These are phyloP conservation scores for Phyto melanocephala DNA, from an alignment of 2,888 invertebrate species.

Conservation along the genomic window DNA sequence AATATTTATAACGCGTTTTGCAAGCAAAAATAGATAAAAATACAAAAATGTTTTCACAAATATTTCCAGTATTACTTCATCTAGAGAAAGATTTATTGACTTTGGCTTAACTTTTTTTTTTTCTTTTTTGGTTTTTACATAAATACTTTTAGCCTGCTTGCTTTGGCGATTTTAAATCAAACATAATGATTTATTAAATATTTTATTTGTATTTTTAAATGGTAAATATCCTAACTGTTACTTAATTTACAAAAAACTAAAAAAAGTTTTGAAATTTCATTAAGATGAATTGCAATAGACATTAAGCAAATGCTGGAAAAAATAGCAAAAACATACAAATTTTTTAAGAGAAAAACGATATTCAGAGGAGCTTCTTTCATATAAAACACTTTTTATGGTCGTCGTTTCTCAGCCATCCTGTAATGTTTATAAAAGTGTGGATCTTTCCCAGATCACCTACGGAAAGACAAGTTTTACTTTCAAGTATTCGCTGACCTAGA, in stretches of 20 bases:
- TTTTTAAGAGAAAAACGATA: too few species aligned
- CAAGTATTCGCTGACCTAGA: too few species aligned
- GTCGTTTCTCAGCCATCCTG: too few species aligned
- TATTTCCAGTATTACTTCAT: too few species aligned
- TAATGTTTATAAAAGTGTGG: too few species aligned
- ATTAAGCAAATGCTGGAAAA: background rate
- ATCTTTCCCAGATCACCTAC: too few species aligned
- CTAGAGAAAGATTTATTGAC: background rate
- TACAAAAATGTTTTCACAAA: too few species aligned
- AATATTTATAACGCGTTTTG: background rate
- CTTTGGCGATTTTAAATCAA: background rate
- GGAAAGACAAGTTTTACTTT: too few species aligned
- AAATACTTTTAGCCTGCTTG: background rate
- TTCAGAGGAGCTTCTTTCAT: too few species aligned
- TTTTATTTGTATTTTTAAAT: background rate
- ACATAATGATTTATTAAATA: background rate
- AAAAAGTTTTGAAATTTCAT: slow-evolving; percentile 4
- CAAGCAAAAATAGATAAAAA: background rate
- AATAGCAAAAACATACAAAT: background rate
- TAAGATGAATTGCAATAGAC: slow-evolving; percentile 7
- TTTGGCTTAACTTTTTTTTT: background rate
- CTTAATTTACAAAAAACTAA: background rate
- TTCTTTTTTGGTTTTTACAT: too few species aligned
- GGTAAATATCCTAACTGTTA: background rate
- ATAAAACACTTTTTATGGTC: too few species aligned